Base-by-base conservation (phyloP, 2,797 vertebrate species). In the Pantherophis vulpinus region DNA sequence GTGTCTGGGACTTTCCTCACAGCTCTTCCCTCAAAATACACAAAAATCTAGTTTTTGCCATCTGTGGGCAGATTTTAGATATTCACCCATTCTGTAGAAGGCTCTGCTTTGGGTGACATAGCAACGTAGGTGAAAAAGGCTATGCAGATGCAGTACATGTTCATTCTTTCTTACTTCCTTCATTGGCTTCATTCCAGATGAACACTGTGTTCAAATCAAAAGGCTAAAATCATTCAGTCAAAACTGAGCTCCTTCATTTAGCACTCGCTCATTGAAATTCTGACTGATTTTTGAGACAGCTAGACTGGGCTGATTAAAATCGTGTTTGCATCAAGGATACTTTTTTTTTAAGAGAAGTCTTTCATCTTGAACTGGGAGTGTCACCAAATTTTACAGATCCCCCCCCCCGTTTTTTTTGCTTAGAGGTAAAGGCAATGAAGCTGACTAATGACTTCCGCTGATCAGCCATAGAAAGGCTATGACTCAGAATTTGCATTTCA, bases 391-490 rank as follows among this genome's bases (percentile, higher is more conserved):
- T 93, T 91, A 93, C 79, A 95, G 92, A 37, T 37, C 14, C 0
- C 0, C 47, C 86, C 47, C 6, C 47, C 6, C 47, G 0, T 61
- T 88, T 59, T 32, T 90, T 63, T 47, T 27, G 86, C 42, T 95
- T 13, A 51, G n/a, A 51, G 5, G 1, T 14, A 10, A 94, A n/a
- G 92, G 18, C 86, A 0, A 0, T 27, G 47, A 92, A 92, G 90
- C 37, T 66, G 93, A 61, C 89, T 93, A 58, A 89, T 90, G 93
- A 94, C 94, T 74, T 92, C 86, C 92, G 90, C 90, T 91, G 54
- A 51, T 93, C 93, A 92, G 7, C 27, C 2, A 37, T n/a, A 0
- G n/a, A 29, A 56, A 13, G 91, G 54, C 32, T 56, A 86, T 87
- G 56, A 86, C 59, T 58, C 87, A 74, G 79, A 58, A 91, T 92